Conservation (phyloP, 2,113 vertebrate genomes). For the Hippocampus barbouri region DNA sequence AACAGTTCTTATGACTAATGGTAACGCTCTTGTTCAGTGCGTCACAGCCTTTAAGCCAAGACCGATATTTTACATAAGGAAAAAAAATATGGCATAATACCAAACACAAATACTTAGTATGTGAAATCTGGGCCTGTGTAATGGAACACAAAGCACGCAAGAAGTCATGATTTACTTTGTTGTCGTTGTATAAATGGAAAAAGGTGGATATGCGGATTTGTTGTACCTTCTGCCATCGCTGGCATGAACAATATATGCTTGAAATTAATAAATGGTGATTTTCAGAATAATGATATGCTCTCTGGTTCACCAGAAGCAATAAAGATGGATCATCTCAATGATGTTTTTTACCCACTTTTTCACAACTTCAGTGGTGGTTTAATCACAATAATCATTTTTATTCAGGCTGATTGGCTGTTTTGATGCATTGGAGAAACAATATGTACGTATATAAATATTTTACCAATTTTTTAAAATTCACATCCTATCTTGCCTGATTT, state of each 20-base stretch:
- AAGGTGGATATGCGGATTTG: not conserved
- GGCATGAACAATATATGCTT: not conserved
- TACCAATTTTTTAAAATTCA: not conserved
- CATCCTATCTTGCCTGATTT: slow-evolving; percentile 9
- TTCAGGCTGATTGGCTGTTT: slow-evolving; percentile 92
- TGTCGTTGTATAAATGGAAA: not conserved
- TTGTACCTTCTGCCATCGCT: no score
- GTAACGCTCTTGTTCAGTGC: no score
- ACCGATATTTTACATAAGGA: no score
- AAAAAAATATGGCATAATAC: no score
- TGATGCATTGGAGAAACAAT: slow-evolving; percentile 91
- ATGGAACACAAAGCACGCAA: not conserved
- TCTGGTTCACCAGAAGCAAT: no score
- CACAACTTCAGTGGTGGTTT: not conserved
- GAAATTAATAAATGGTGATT: not conserved
- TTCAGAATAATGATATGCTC: no score
- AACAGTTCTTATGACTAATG: not conserved
- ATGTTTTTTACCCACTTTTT: slow-evolving; percentile 1
- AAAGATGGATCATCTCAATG: not conserved
- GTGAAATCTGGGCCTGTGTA: not conserved
- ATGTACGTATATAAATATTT: slow-evolving; percentile 76
- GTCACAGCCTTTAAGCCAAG: no score
- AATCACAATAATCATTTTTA: slow-evolving; percentile 19
- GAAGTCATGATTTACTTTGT: not conserved
- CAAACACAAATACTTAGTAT: slow-evolving; percentile 4